These are phyloP conservation scores for Nothura maculosa DNA, from an alignment of 2,797 vertebrate species.

Conservation along the genomic window DNA sequence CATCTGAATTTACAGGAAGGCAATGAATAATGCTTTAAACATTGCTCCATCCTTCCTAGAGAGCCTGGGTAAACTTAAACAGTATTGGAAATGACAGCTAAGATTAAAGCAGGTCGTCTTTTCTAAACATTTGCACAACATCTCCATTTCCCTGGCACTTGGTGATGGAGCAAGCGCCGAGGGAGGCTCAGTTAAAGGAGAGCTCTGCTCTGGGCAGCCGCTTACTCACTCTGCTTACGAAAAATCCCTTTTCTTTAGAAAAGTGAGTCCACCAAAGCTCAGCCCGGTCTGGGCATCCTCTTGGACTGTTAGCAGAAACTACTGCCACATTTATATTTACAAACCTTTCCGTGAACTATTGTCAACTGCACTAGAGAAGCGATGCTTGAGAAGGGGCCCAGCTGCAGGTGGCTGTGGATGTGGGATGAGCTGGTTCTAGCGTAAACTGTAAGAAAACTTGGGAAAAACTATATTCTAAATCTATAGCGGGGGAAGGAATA, in stretches of 20 bases:
- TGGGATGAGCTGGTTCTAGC: not conserved
- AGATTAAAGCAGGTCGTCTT: slow-evolving; percentile 31
- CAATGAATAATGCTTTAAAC: slow-evolving; percentile 3
- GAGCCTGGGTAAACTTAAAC: not conserved
- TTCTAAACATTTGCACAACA: slow-evolving; percentile 60
- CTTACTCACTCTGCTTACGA: not conserved
- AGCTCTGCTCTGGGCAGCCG: too few relatives aligned
- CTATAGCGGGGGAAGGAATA: not conserved
- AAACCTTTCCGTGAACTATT: not conserved
- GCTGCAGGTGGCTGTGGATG: not conserved
- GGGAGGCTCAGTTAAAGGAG: too few relatives aligned
- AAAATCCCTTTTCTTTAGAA: not conserved
- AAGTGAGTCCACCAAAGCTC: not conserved
- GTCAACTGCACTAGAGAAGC: not conserved
- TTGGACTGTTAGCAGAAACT: not conserved
- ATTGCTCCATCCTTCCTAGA: slow-evolving; percentile 65
- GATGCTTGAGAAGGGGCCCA: not conserved
- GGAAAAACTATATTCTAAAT: not conserved
- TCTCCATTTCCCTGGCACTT: not conserved
- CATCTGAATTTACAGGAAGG: not conserved
- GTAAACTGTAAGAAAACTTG: not conserved
- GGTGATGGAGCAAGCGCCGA: not conserved
- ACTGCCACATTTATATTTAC: not conserved
- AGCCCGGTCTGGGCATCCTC: slow-evolving; percentile 25
- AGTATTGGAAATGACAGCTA: slow-evolving; percentile 33